Conservation (phyloP, 2,113 vertebrate species). For the Actenoides lindsayi region DNA sequence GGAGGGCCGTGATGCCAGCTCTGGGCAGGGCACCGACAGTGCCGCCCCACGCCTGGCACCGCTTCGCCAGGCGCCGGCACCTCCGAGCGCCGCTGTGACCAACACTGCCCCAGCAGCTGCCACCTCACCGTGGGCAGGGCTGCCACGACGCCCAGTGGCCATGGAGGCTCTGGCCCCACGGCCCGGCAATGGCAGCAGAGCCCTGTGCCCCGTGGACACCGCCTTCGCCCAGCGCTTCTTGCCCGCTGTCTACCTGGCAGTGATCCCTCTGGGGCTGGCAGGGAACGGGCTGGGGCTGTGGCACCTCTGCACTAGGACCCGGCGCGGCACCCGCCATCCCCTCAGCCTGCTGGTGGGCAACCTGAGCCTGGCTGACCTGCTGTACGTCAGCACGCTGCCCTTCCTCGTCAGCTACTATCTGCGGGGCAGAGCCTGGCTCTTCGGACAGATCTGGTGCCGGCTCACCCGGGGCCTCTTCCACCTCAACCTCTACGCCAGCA, state of each 20-base stretch:
- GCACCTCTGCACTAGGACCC: conserved; percentile 27
- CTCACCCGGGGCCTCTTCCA: conserved; percentile 79
- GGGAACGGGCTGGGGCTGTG: conserved; percentile 75
- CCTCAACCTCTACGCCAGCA: conserved; percentile 85
- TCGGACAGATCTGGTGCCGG: conserved; percentile 78
- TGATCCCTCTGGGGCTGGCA: conserved; percentile 76
- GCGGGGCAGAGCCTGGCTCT: conserved; percentile 67
- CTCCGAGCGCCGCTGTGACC: fast-evolving
- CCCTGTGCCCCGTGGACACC: not conserved
- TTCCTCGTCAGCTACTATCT: conserved; percentile 79
- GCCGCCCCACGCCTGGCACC: not conserved
- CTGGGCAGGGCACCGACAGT: not conserved
- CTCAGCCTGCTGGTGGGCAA: conserved; percentile 76
- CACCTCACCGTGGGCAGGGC: fast-evolving
- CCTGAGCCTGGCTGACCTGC: conserved; percentile 79
- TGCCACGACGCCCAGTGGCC: fast-evolving
- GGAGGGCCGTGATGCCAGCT: fast-evolving
- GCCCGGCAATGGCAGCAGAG: not conserved
- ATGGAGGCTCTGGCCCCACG: fast-evolving
- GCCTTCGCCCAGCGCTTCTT: conserved; percentile 69
- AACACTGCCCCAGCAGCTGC: not conserved
- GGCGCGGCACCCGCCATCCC: conserved; percentile 46
- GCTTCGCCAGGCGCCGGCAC: not conserved
- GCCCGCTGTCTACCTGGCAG: conserved; percentile 70
- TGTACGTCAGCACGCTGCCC: conserved; percentile 82